Conservation (phyloP, 2,888 invertebrate genomes). For the Spodoptera exigua region DNA sequence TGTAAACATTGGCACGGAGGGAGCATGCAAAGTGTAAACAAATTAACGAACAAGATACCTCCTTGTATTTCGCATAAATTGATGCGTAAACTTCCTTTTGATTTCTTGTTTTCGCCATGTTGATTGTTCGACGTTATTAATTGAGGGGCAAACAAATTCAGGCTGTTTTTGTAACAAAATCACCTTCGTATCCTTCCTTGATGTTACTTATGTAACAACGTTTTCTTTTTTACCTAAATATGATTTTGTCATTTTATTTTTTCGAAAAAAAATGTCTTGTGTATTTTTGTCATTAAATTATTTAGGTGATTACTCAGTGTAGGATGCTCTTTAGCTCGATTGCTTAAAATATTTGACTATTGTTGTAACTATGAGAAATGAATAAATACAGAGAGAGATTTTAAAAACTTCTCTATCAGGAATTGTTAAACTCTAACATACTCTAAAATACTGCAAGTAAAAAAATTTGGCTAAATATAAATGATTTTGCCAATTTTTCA, state of each 20-base stretch:
- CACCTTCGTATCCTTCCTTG: conserved; percentile 4
- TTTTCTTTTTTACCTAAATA: not conserved
- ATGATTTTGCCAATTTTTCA: no score
- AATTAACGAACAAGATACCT: conserved; percentile 77
- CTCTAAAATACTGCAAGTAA: no score
- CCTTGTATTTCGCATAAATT: conserved; percentile 68
- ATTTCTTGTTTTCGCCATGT: conserved; percentile 65
- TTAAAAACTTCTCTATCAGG: no score
- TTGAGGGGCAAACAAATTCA: conserved; percentile 50
- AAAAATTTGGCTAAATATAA: no score
- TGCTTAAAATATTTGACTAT: no score
- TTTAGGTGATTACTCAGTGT: no score
- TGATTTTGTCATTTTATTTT: no score
- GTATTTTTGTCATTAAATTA: no score
- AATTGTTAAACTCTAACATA: no score
- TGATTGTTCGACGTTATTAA: conserved; percentile 63
- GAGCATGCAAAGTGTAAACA: conserved; percentile 82
- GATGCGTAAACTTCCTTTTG: conserved; percentile 69
- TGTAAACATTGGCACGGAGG: conserved; percentile 75
- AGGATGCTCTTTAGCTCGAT: no score
- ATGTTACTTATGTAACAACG: conserved; percentile 1
- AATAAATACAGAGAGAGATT: no score
- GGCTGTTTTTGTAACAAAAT: conserved; percentile 25
- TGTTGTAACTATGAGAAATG: no score
- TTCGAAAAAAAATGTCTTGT: not conserved